Conservation (phyloP, 2,113 vertebrate species). For the Malurus elegans region DNA sequence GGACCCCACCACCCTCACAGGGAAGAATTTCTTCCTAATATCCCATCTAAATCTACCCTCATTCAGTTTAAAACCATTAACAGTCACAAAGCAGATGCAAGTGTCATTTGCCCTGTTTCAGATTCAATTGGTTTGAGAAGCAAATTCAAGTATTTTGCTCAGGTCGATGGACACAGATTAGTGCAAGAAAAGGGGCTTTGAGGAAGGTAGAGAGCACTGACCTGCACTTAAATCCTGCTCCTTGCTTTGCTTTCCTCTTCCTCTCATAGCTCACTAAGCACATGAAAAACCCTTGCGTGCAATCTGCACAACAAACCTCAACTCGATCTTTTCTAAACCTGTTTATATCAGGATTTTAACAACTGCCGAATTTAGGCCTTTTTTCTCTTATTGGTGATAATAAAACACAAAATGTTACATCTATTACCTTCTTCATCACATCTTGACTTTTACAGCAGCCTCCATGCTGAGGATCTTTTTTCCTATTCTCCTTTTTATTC, state of each 20-base stretch:
- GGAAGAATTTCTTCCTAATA: not conserved
- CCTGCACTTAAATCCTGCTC: not conserved
- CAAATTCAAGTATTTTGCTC: not conserved
- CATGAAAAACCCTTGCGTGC: fast-evolving
- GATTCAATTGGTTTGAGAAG: not conserved
- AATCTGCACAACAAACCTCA: not conserved
- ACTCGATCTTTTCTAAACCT: not conserved
- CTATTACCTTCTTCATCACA: not conserved
- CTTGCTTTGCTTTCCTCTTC: not conserved
- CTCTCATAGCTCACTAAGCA: fast-evolving
- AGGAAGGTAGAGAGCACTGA: not conserved
- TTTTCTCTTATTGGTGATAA: not conserved
- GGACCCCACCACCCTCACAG: not conserved
- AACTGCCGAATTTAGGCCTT: not conserved
- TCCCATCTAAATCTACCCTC: not conserved
- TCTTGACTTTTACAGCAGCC: not conserved
- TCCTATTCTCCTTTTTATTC: slow-evolving; percentile 3
- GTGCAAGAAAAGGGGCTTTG: not conserved
- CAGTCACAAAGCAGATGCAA: not conserved
- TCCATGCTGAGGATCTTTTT: not conserved
- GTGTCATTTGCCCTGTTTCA: not conserved
- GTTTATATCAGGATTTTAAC: not conserved
- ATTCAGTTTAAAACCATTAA: not conserved
- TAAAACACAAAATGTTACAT: not conserved
- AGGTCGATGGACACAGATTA: fast-evolving